Evolutionary conservation across 2,888 invertebrate species (phyloP), one percentile per base, ranked within the genome.

Genomic region (Opisthograptis luteolata): DNA sequence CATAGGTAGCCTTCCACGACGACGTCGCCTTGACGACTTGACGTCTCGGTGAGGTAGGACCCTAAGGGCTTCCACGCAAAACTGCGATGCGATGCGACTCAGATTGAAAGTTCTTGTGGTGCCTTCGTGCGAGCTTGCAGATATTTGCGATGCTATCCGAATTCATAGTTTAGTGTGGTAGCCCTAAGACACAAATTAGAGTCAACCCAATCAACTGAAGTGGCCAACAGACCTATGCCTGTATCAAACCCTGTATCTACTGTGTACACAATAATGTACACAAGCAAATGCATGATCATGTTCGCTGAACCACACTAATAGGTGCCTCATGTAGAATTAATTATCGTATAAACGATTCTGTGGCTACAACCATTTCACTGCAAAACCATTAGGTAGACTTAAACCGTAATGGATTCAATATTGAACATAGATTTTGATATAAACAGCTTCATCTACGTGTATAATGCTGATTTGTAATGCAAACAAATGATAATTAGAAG

Each of bases 331-430:
- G 15, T 25, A 19, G 35, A 40, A 40, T 25, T 31, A 50, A 41
- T 41, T 35, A 41, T 36, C 40, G 34, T 19, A 40, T 35, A 36
- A 30, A 36, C 36, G 25, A 31, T 27, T 20, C 27, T 46, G 51
- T 12, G 40, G 51, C 25, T 17, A 25, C 25, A 39, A 20, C 19
- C 40, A 36, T 35, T 45, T 42, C 19, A 51, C 24, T 41, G 45
- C 27, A 51, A 45, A 45, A n/a, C 36, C 14, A 51, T 51, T 46
- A 46, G n/a, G 19, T 36, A 24, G 22, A 24, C 17, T 51, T 20
- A 22, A 51, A 46, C 20, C 13, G 41, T 36, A 41, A 51, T 37
- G 31, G 36, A 31, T 37, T 46, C 31, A 45, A 41, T 32, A 27
- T 30, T 10, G 22, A 35, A 17, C 22, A 36, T 31, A 36, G 36